Evolutionary conservation across 2,113 vertebrate genomes (phyloP), one percentile per base, ranked within the genome.

Genomic region (Phyllopteryx taeniolatus): DNA sequence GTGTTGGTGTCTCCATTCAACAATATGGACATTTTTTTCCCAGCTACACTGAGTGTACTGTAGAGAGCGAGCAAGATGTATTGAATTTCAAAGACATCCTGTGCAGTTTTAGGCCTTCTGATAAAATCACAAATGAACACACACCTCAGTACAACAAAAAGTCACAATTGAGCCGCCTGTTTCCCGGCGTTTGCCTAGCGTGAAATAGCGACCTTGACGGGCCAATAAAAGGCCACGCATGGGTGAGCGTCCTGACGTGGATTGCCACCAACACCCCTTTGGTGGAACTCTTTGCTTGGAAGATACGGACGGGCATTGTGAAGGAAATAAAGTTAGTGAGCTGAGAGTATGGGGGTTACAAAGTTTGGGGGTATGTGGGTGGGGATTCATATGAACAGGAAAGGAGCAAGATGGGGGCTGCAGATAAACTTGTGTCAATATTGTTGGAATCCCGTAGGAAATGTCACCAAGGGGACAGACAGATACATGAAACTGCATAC

Each of bases 321-420:
- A 85, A 89, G 92, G 92, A 94, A 94, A 94, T 93, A 88, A 86
- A 92, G 89, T 93, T 85, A 91, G 89, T 91, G 90, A 88, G 91
- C 59, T 91, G 91, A 90, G 87, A 61, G 86, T 88, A 90, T 87
- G 92, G 43, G 64, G 64, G 43, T 66, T 66, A 27, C 39, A 7
- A 66, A 46, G 44, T 47, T 64, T 27, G 22, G 44, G 57, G 10
- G 27, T 27, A 8, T 0, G 57, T 0, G 63, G 12, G 63, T 11
- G 20, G 42, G 85, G 79, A 89, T 88, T 90, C 88, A 92, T 75
- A 79, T 67, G 84, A 76, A 89, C 92, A 92, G 92, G 90, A 91
- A 86, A 87, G 85, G 83, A 85, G 5, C 74, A 76, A 69, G 71
- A 35, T 70, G 44, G 53, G n/a, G 64, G 14, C 77, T 60, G 71